Conservation (phyloP, 2,797 vertebrate species). For the Eulemur rubriventer region DNA sequence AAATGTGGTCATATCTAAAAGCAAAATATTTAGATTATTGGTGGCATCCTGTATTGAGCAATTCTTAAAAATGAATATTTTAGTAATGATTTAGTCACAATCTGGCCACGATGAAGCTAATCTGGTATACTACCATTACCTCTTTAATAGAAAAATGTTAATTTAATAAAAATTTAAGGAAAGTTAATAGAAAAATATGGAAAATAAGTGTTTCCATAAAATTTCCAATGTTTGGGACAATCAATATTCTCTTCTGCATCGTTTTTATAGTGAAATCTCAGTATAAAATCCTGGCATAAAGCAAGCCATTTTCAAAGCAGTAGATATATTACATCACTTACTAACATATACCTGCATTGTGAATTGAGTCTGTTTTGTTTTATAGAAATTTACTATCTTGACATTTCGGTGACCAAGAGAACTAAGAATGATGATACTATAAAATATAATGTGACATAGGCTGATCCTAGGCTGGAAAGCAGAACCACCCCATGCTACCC, state of each 20-base stretch:
- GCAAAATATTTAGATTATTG: background rate
- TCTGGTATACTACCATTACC: background rate
- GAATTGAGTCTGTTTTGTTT: background rate
- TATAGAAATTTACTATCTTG: background rate
- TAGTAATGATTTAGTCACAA: background rate
- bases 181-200: background rate
- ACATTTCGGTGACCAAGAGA: background rate
- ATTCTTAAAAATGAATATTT: constrained; percentile 2
- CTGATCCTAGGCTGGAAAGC: background rate
- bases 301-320: background rate
- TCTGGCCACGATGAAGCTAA: background rate
- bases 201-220: background rate
- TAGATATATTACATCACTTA: background rate
- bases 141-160: background rate
- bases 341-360: background rate
- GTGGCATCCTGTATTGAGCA: background rate
- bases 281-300: background rate
- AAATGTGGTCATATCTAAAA: background rate
- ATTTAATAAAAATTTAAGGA: background rate
- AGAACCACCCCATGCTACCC: background rate
- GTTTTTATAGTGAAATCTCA: background rate
- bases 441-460: background rate
- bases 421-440: background rate
- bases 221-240: background rate
- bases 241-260: background rate